Evolutionary conservation across 2,888 invertebrate genomes (phyloP).

Genomic region (Pollenia griseotomentosa): DNA sequence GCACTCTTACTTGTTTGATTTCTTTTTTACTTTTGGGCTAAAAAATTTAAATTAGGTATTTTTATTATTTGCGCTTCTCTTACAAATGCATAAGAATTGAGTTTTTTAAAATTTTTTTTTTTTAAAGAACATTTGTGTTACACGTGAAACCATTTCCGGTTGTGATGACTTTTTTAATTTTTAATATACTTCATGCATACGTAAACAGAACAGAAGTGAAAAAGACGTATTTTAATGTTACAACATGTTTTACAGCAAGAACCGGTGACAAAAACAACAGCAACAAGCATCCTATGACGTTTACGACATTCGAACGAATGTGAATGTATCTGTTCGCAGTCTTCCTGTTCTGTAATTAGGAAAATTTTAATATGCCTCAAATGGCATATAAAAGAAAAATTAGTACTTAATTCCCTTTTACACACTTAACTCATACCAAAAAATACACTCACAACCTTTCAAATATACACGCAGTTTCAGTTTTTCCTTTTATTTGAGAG

Average conservation of each 20-base stretch:
- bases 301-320: conserved; percentile 17
- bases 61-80: background rate
- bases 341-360: conserved; percentile 66
- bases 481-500: conserved; percentile 11
- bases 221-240: background rate
- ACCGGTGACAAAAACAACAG: background rate
- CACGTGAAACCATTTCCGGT: conserved; percentile 55
- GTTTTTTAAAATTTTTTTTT: conserved; percentile 30
- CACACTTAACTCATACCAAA: background rate
- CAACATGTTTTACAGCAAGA: conserved; percentile 8
- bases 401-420: conserved; percentile 30
- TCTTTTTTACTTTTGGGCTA: conserved; percentile 4
- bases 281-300: conserved; percentile 8
- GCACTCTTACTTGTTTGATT: background rate
- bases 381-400: conserved; percentile 67
- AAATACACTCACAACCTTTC: background rate
- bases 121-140: conserved; percentile 48
- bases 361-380: conserved; percentile 68
- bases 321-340: conserved; percentile 21
- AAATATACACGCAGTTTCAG: background rate
- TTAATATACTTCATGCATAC: conserved; percentile 65
- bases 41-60: background rate
- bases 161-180: conserved; percentile 66
- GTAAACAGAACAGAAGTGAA: conserved; percentile 33
- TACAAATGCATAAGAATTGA: conserved; percentile 52